phyloP scores from a whole-genome alignment of 2,888 invertebrate species.

The Chorisops tibialis region DNA sequence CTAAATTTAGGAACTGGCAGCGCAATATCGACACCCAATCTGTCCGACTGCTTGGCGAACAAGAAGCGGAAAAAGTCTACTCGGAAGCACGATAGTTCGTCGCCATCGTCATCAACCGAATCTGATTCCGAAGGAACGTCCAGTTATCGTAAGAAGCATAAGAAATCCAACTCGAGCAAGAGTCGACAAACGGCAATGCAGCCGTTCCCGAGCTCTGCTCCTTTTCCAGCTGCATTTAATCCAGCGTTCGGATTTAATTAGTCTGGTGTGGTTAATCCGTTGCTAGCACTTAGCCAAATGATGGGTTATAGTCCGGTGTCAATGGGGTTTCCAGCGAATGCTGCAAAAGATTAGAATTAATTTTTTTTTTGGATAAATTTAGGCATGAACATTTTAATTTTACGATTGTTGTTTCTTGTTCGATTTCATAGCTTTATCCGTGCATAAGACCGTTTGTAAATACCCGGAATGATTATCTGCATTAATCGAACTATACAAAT shows the following conservation, averaged over 20 bases:
- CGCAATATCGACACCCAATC: neutral
- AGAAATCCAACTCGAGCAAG: neutral
- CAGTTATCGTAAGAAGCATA: neutral
- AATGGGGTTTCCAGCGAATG: neutral
- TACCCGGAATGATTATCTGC: too few relatives aligned
- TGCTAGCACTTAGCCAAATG: conserved; percentile 25
- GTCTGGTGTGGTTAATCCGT: conserved; percentile 13
- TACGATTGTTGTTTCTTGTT: too few relatives aligned
- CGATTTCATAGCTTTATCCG: too few relatives aligned
- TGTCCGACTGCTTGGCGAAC: neutral
- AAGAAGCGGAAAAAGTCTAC: neutral
- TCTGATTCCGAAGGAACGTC: neutral
- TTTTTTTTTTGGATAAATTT: too few relatives aligned
- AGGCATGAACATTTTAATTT: too few relatives aligned
- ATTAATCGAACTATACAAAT: too few relatives aligned
- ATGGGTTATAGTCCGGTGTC: conserved; percentile 23
- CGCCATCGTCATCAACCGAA: conserved; percentile 1
- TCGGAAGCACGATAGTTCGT: neutral
- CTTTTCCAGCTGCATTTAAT: conserved; percentile 5
- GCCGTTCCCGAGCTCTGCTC: neutral
- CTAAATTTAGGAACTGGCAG: too few relatives aligned
- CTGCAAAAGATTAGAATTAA: conserved; percentile 2
- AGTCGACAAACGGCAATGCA: neutral
- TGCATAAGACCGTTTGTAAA: too few relatives aligned
- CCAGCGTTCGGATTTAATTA: neutral